Evolutionary conservation across 2,797 vertebrate genomes (phyloP), one percentile per base, ranked within the genome.

Genomic region (Centropyge bicolor): DNA sequence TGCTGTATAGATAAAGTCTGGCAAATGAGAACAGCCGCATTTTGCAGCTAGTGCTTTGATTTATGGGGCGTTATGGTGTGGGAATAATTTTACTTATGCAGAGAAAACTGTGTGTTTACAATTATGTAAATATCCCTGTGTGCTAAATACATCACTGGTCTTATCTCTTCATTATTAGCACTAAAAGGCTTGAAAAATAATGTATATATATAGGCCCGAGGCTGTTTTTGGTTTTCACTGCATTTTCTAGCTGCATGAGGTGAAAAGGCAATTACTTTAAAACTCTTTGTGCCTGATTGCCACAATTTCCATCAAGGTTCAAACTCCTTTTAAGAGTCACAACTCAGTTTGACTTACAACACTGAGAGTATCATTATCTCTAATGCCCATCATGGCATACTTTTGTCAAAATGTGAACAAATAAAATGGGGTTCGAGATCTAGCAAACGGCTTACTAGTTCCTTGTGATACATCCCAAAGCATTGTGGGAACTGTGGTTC

Each of bases 41-140:
- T 66, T 56, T 65, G 43, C 56, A 81, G 80, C 71, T 14, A 41
- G 60, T 17, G 12, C 35, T 70, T 82, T 93, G 86, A 92, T 89
- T 88, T 65, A 91, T 87, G 73, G 24, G 63, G 48, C 68, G 70
- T 46, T 77, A 36, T 40, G n/a, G 27, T 64, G 41, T 38, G 49
- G 11, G 48, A 40, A 74, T 45, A 49, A 46, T 54, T 70, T 74
- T 52, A 70, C 60, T 43, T 76, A 51, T 52, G 57, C 59, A 71
- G 52, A 43, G 24, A 54, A 79, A 76, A 70, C 13, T 61, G 36
- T 56, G 36, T 74, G 12, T 65, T 72, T 67, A 76, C 51, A 76
- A 70, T 81, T 78, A 76, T 71, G 57, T 54, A 74, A 83, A 88
- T 69, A 57, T 40, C 10, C 45, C 45, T 51, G 31, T 76, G 78